A percentile compares a stretch with the other conserved stretches of the same genome.
These are phyloP conservation scores for Epinephelus lanceolatus DNA, from an alignment of 2,113 vertebrate genomes.

Conservation along the genomic window DNA sequence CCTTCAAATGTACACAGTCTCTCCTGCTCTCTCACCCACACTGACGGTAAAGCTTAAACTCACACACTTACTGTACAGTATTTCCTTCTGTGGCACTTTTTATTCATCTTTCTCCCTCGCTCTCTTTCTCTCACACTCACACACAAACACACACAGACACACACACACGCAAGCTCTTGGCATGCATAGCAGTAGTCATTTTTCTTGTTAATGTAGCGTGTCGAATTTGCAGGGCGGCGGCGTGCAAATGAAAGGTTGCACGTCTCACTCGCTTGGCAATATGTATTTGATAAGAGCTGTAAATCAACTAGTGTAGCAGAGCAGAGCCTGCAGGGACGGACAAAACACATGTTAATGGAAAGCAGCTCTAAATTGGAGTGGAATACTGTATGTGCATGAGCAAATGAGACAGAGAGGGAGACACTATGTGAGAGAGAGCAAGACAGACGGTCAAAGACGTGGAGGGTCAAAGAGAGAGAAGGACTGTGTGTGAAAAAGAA, in stretches of 20 bases:
- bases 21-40: constrained; percentile 10
- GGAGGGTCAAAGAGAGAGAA: constrained; percentile 2
- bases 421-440: background rate
- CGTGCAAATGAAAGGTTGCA: constrained; percentile 88
- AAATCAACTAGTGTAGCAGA: constrained; percentile 83
- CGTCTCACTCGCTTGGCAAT: constrained; percentile 88
- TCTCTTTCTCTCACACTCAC: background rate
- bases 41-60: constrained; percentile 32
- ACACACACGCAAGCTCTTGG: constrained; percentile 62
- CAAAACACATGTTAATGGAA: constrained; percentile 85
- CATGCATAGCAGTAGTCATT: constrained; percentile 80
- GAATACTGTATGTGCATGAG: constrained; percentile 54
- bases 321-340: constrained; percentile 69
- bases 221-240: constrained; percentile 85
- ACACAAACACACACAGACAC: constrained; percentile 34
- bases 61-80: constrained; percentile 35
- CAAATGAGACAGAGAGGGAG: background rate
- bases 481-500: background rate
- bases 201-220: constrained; percentile 88
- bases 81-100: constrained; percentile 42
- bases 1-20: constrained; percentile 3
- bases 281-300: constrained; percentile 88
- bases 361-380: constrained; percentile 76
- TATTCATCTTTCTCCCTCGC: constrained; percentile 48
- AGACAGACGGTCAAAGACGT: constrained; percentile 1